Conservation (phyloP, 1,140 invertebrate genomes). For the Vollenhovia emeryi region DNA sequence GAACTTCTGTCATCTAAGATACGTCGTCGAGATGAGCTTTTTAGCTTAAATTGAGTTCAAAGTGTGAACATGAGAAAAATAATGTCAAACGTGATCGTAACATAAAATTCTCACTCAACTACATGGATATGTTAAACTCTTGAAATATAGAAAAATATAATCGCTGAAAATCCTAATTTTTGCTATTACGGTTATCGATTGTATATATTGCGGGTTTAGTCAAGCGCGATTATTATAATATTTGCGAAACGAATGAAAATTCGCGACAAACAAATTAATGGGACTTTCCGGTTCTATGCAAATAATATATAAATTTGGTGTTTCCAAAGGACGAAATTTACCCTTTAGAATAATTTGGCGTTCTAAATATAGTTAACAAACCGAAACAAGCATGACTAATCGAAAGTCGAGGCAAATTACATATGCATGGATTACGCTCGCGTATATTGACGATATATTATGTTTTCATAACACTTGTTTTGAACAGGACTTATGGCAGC, state of each 20-base stretch:
- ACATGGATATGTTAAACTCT: background rate
- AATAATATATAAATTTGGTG: background rate
- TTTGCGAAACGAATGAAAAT: conserved; percentile 14
- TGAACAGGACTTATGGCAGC: conserved; percentile 24
- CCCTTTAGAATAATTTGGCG: background rate
- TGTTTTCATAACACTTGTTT: conserved; percentile 45
- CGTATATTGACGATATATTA: conserved; percentile 38
- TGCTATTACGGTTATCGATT: background rate
- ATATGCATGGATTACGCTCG: conserved; percentile 35
- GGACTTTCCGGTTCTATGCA: background rate
- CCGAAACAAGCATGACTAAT: conserved; percentile 36
- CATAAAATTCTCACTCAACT: background rate
- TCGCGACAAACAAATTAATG: conserved; percentile 18
- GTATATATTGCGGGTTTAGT: background rate
- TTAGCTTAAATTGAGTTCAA: background rate
- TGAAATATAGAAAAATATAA: background rate
- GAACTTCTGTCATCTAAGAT: background rate
- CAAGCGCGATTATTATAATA: background rate
- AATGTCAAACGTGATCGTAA: background rate
- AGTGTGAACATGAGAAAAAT: background rate
- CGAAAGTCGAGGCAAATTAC: conserved; percentile 32
- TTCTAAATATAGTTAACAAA: conserved; percentile 29
- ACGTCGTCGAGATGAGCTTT: background rate
- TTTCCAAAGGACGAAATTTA: conserved; percentile 9
- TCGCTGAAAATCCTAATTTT: background rate